Conservation (phyloP, 2,797 vertebrate species). For the Rhinogobio ventralis region DNA sequence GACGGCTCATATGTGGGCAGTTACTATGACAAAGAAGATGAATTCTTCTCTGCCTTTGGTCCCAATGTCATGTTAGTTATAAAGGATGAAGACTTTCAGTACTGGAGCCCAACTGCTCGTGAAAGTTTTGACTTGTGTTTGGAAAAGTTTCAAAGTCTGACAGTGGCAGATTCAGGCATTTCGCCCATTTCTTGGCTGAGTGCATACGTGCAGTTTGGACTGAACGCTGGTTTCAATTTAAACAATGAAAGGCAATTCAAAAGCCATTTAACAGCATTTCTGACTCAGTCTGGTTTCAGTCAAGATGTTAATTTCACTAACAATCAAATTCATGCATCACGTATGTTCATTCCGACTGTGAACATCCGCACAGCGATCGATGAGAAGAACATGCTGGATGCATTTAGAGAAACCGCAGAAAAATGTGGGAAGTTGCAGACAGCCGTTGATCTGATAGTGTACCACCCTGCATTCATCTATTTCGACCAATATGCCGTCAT, state of each 20-base stretch:
- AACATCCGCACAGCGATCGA: slow-evolving; percentile 60
- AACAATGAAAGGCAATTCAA: slow-evolving; percentile 56
- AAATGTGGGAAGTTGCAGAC: slow-evolving; percentile 56
- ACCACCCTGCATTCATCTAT: slow-evolving; percentile 77
- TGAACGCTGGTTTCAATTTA: rapidly evolving
- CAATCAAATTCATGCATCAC: slow-evolving; percentile 70
- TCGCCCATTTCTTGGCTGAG: slow-evolving; percentile 73
- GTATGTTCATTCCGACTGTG: slow-evolving; percentile 76
- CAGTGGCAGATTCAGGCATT: slow-evolving; percentile 54
- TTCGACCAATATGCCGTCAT: slow-evolving; percentile 78
- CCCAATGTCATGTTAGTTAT: slow-evolving; percentile 78
- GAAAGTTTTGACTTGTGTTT: slow-evolving; percentile 67
- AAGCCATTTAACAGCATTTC: slow-evolving; percentile 50
- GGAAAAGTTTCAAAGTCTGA: slow-evolving; percentile 60
- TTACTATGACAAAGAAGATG: slow-evolving; percentile 70
- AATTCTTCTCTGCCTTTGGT: slow-evolving; percentile 76
- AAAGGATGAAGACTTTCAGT: slow-evolving; percentile 64
- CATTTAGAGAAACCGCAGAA: slow-evolving; percentile 63
- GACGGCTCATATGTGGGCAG: slow-evolving; percentile 74
- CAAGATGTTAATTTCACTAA: slow-evolving; percentile 71
- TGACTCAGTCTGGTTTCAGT: slow-evolving; percentile 52
- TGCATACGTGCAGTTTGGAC: slow-evolving; percentile 53
- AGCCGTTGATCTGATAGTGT: slow-evolving; percentile 67
- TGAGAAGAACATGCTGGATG: slow-evolving; percentile 74
- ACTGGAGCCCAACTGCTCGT: slow-evolving; percentile 69